Percentiles rank a stretch among this genome's conserved stretches.
phyloP scores from a whole-genome alignment of 2,888 invertebrate species.

The Drosophila diplacantha region DNA sequence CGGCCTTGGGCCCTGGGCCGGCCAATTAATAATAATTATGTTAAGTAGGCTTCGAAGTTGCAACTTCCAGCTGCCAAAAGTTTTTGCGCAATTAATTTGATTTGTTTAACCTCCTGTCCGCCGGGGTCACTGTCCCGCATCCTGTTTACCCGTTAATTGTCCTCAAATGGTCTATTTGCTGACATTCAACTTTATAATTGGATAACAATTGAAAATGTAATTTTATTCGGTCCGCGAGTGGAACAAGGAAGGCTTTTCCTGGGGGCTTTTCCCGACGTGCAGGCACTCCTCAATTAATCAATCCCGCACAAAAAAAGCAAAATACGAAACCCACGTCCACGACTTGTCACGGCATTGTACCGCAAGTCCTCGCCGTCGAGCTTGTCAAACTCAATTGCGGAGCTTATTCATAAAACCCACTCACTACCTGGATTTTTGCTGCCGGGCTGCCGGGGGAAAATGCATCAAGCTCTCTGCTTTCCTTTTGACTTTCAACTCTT shows the following conservation, averaged over 20 bases:
- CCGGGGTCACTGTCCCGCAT: not conserved
- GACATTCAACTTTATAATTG: conserved; percentile 57
- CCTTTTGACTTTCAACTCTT: conserved; percentile 63
- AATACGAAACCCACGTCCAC: conserved; percentile 12
- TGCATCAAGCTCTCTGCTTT: conserved; percentile 45
- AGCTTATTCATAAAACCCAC: conserved; percentile 53
- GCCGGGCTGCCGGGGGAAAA: conserved; percentile 22
- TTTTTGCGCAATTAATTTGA: conserved; percentile 52
- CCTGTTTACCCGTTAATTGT: conserved; percentile 49
- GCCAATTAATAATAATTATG: conserved; percentile 47
- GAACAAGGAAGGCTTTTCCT: not conserved
- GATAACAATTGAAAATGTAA: conserved; percentile 46
- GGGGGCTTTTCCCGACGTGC: not conserved
- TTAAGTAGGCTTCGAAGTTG: conserved; percentile 39
- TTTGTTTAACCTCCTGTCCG: conserved; percentile 17
- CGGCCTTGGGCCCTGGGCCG: conserved; percentile 36
- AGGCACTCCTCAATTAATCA: conserved; percentile 40
- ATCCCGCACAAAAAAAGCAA: not conserved
- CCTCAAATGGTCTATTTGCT: conserved; percentile 48
- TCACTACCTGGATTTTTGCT: conserved; percentile 24
- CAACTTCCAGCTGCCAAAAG: conserved; percentile 33
- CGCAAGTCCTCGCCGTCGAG: conserved; percentile 18
- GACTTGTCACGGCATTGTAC: conserved; percentile 22
- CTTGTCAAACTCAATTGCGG: conserved; percentile 59
- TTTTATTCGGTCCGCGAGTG: conserved; percentile 16